Evolutionary conservation across 2,113 vertebrate genomes (phyloP), one percentile per base, ranked within the genome.

Genomic region (Pteruthius melanotis): DNA sequence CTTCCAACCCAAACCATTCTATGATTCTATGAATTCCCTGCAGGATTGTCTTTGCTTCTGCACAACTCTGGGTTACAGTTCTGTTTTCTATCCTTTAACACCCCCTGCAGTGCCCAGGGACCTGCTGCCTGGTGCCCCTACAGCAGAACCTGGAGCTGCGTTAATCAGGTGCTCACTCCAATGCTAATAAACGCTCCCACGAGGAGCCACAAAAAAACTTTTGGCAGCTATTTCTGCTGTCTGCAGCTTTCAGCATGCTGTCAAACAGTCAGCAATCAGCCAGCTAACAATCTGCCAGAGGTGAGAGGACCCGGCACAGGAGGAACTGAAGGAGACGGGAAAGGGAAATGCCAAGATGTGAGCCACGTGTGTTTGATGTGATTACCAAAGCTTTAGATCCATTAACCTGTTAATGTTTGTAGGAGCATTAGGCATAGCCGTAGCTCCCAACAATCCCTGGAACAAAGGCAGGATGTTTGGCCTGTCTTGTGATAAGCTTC

Each of bases 391-490:
- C 54, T 90, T 91, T 26, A 35, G 44, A 71, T 39, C 71, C 11
- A 6, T 53, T 61, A 70, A 65, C 31, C 79, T 82, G 74, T 14
- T 72, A 80, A 69, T 39, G 50, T 77, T 60, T 80, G 78, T 45
- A 76, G 63, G 91, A 68, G 53, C 15, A 75, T 68, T 30, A 94
- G 71, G 74, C 50, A 78, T 1, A 84, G 80, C 57, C 0, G 1
- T 2, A 47, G 77, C 64, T 94, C 85, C 54, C 56, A 84, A 6
- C 66, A 76, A 26, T 44, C 90, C 87, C 83, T 86, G 64, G 49
- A 92, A 92, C 92, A 90, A 94, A 88, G 82, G 75, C 90, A 95
- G 90, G 79, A 94, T 92, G 79, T 95, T 86, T 79, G n/a, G 87
- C 54, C 71, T 94, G 68, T 68, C 82, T 45, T 42, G 72, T 74